Percentiles rank a stretch among this genome's conserved stretches.
Evolutionary conservation across 2,888 invertebrate genomes (phyloP).

Genomic region (Tethea ocularis): DNA sequence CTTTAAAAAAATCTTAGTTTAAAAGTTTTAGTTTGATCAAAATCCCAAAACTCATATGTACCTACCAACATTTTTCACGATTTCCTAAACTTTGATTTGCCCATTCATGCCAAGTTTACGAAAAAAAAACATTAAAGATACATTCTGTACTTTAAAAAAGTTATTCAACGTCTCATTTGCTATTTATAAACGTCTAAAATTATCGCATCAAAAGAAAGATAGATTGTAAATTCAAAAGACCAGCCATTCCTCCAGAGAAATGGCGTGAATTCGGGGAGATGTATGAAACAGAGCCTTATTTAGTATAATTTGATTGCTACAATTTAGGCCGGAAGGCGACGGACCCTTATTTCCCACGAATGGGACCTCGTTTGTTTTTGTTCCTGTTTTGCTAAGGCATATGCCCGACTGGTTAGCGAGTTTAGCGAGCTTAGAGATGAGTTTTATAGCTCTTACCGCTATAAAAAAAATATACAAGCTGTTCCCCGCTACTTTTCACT

Average conservation of each 20-base stretch:
- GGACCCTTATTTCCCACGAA: not conserved
- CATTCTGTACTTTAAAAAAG: not conserved
- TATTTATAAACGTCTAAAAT: no score
- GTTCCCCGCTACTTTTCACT: no score
- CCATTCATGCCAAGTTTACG: no score
- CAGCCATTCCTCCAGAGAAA: not conserved
- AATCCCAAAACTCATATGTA: no score
- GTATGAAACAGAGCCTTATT: conserved; percentile 13
- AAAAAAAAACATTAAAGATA: no score
- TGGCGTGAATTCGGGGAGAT: conserved; percentile 5
- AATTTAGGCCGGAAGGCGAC: conserved; percentile 17
- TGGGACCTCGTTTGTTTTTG: conserved; percentile 4
- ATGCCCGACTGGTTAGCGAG: not conserved
- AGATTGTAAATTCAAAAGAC: not conserved
- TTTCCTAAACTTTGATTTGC: no score
- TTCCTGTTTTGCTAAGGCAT: not conserved
- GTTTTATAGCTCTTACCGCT: no score
- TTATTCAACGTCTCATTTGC: not conserved
- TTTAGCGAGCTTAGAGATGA: not conserved
- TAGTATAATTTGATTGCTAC: conserved; percentile 33
- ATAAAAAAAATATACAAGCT: no score
- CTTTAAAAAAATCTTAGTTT: no score
- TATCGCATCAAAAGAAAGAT: not conserved
- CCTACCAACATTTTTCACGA: no score
- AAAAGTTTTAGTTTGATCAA: no score